A percentile compares a stretch with the other conserved stretches of the same genome.
Conservation (phyloP, 2,113 vertebrate genomes). For the Rhadina sibilatrix region DNA sequence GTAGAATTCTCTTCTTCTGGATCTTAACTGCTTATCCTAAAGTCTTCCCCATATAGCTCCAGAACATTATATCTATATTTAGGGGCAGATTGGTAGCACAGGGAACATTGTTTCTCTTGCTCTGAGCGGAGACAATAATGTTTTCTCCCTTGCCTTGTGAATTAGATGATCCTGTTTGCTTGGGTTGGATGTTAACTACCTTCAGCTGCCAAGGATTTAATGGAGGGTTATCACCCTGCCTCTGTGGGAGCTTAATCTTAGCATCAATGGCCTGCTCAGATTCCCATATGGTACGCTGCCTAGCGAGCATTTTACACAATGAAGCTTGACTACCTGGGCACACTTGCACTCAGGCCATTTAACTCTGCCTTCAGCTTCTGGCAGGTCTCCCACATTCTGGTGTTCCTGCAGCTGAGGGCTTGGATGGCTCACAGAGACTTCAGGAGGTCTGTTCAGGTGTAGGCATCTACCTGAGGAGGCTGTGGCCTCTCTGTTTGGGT, state of each 20-base stretch:
- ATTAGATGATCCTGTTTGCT: neutral
- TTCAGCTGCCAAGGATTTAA: neutral
- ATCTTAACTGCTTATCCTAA: neutral
- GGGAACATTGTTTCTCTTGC: neutral
- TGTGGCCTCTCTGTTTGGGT: neutral
- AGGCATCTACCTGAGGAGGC: neutral
- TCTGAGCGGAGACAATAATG: neutral
- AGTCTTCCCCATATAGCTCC: neutral
- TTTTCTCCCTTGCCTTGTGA: neutral
- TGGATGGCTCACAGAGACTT: neutral
- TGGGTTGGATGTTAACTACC: neutral
- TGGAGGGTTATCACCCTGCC: neutral
- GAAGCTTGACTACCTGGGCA: neutral
- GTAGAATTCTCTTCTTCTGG: neutral
- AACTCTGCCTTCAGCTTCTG: neutral
- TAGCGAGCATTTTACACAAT: accelerated
- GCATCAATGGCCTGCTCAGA: neutral
- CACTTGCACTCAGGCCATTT: neutral
- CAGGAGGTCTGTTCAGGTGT: neutral
- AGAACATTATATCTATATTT: neutral
- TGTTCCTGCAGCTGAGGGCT: neutral
- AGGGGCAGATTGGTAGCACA: accelerated
- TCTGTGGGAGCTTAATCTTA: neutral
- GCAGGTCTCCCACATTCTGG: neutral
- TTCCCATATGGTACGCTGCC: neutral